These are phyloP conservation scores for Rhynchonema sp. DNA, from an alignment of 2,888 invertebrate species.

Conservation along the genomic window DNA sequence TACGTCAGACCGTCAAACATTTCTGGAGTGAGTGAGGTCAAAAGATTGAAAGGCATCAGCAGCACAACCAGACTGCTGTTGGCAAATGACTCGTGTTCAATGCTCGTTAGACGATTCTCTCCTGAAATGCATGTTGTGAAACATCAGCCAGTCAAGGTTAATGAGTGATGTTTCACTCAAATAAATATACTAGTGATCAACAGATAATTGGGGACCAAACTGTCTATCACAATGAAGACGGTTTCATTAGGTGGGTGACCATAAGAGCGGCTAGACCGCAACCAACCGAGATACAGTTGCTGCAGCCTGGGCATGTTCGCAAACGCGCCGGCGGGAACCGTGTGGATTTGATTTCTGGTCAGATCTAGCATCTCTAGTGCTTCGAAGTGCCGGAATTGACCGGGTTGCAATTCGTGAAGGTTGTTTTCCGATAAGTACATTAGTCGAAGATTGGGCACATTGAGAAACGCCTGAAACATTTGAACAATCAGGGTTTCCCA, in stretches of 20 bases:
- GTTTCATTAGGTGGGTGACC: too few relatives aligned
- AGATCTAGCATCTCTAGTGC: constrained; percentile 21
- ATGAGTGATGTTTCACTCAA: too few relatives aligned
- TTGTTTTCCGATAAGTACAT: constrained; percentile 23
- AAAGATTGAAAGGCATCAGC: constrained; percentile 16
- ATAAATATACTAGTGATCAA: too few relatives aligned
- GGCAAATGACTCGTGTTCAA: too few relatives aligned
- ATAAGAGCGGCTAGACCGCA: too few relatives aligned
- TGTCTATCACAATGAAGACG: too few relatives aligned
- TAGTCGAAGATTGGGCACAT: constrained; percentile 24
- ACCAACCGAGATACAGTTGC: constrained; percentile 22
- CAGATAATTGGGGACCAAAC: too few relatives aligned
- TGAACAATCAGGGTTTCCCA: too few relatives aligned
- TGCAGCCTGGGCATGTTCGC: constrained; percentile 16
- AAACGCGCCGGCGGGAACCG: constrained; percentile 12
- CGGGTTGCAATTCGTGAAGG: constrained; percentile 12
- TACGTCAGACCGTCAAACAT: constrained; percentile 15
- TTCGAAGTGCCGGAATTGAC: constrained; percentile 23
- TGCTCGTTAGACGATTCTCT: too few relatives aligned
- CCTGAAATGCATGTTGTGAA: too few relatives aligned
- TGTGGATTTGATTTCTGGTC: constrained; percentile 14
- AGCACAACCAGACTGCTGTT: constrained; percentile 14
- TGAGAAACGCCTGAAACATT: constrained; percentile 21
- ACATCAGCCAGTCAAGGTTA: too few relatives aligned
- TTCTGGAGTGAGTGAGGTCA: constrained; percentile 14